Base-by-base conservation (phyloP, 2,113 vertebrate species). In the Pagrus major region DNA sequence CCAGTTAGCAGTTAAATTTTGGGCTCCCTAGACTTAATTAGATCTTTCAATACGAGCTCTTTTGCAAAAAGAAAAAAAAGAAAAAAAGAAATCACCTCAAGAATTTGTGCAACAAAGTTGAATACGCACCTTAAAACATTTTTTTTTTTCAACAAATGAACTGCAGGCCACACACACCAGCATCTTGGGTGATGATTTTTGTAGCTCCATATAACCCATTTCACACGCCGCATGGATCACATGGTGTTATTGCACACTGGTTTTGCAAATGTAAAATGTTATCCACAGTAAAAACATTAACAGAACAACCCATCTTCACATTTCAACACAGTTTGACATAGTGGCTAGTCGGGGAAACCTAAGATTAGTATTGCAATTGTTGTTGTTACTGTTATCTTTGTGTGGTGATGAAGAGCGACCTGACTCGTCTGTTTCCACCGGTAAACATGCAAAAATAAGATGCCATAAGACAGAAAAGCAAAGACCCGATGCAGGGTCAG, bases 181-280 rank as follows among this genome's bases (percentile, higher is more conserved):
- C 74, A 73, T 77, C 81, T 83, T 59, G 25, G 84, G 52, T 61
- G 75, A 78, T 65, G 37, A 42, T 67, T 58, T 54, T 44, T 76
- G 81, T 66, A 78, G 84, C 75, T 61, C 72, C 56, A 77, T 46
- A 68, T 44, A 79, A 77, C 80, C 80, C 82, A 73, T 77, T 59
- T 41, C n/a, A 71, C n/a, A 65, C 35, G 5, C 2, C 31, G 52
- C 21, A 55, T 76, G 84, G 79, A 79, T 83, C 80, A 76, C 72
- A 84, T 8, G 64, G 63, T 74, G 86, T 89, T 90, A 91, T 92
- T 92, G 91, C 91, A 93, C 92, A 91, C 71, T 76, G 60, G 74
- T 83, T 51, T 90, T 86, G 85, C 72, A 80, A 88, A 88, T 21
- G 46, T 73, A 79, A 78, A 80, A 85, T 39, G 74, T 83, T 82